A percentile compares a stretch with the other conserved stretches of the same genome.
Conservation (phyloP, 2,797 vertebrate species). For the Chloroceryle amazona region DNA sequence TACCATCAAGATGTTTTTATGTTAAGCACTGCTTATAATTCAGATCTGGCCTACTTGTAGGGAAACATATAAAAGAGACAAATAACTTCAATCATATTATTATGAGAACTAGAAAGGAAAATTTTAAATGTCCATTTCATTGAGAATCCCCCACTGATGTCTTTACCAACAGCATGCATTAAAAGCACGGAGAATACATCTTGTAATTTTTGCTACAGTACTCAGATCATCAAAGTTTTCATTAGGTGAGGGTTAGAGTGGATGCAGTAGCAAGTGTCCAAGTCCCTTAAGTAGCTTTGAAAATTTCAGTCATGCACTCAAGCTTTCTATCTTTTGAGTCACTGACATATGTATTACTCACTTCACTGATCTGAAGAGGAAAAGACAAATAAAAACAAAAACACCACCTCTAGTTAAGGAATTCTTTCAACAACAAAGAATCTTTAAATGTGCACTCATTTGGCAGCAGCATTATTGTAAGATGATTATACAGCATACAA, state of each 20-base stretch:
- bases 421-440: constrained; percentile 67
- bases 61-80: background rate
- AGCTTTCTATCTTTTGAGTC: constrained; percentile 4
- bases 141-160: background rate
- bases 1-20: background rate
- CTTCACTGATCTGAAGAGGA: constrained; percentile 61
- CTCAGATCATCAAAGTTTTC: background rate
- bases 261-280: background rate
- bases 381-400: constrained; percentile 73
- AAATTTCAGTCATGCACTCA: background rate
- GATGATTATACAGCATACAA: constrained; percentile 74
- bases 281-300: background rate
- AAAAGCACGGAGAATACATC: background rate
- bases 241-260: background rate
- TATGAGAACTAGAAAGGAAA: background rate
- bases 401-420: constrained; percentile 11
- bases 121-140: background rate
- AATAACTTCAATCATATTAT: background rate
- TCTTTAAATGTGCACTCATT: constrained; percentile 77
- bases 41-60: background rate
- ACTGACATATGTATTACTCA: constrained; percentile 44
- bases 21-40: background rate
- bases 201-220: background rate
- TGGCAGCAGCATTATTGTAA: constrained; percentile 72
- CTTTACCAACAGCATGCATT: background rate